These are phyloP conservation scores for Philhelius pedissequus DNA, from an alignment of 2,888 invertebrate species.

Conservation along the genomic window DNA sequence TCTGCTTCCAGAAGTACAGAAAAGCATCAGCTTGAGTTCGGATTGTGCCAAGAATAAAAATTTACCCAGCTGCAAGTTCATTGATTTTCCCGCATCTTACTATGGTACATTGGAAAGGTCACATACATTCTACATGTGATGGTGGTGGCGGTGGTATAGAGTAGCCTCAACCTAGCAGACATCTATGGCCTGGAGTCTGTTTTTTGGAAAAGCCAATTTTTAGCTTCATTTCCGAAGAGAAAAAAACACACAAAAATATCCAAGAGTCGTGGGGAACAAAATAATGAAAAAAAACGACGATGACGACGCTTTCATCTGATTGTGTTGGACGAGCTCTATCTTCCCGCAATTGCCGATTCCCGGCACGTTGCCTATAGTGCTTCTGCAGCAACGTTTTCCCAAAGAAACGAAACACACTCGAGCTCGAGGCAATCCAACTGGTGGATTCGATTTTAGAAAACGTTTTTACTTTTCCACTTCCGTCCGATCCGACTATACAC, in stretches of 20 bases:
- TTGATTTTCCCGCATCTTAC: conserved; percentile 66
- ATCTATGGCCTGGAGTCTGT: conserved; percentile 54
- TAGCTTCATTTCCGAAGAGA: conserved; percentile 18
- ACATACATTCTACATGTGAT: conserved; percentile 8
- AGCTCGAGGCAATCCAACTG: conserved; percentile 58
- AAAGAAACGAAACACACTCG: too few species aligned
- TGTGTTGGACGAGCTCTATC: conserved; percentile 27
- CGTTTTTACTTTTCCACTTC: conserved; percentile 45
- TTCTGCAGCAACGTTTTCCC: conserved; percentile 3
- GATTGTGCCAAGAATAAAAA: conserved; percentile 67
- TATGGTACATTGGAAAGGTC: conserved; percentile 48
- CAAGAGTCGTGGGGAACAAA: not conserved
- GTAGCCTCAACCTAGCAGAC: conserved; percentile 8
- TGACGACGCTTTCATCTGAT: conserved; percentile 33
- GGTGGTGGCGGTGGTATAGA: not conserved
- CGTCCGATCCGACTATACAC: conserved; percentile 11
- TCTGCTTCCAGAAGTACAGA: too few species aligned
- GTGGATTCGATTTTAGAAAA: conserved; percentile 67
- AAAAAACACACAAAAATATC: not conserved
- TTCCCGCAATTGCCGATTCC: conserved; percentile 55
- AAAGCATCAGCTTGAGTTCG: conserved; percentile 31
- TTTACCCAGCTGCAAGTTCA: conserved; percentile 59
- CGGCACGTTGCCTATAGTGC: conserved; percentile 54
- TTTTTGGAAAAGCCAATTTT: conserved; percentile 51
- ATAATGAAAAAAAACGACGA: conserved; percentile 8